phyloP scores from a whole-genome alignment of 2,888 invertebrate species.

The Altica lythri region DNA sequence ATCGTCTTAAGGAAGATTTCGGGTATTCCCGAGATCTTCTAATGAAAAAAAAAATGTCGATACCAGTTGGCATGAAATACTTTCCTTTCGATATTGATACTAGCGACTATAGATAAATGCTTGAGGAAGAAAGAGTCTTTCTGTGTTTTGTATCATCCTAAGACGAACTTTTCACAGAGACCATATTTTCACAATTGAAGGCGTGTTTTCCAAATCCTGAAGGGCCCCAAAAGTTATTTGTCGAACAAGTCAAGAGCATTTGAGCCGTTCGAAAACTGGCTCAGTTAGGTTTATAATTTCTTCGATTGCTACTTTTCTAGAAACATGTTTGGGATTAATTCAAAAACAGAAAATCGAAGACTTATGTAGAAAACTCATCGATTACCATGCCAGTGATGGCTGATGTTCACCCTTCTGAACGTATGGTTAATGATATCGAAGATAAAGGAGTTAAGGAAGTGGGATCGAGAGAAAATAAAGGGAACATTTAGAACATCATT shows the following conservation, averaged over 20 bases:
- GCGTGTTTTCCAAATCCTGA: background rate
- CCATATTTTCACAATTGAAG: background rate
- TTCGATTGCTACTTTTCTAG: constrained; percentile 15
- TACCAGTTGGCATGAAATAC: too few relatives aligned
- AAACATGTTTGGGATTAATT: background rate
- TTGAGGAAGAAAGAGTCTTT: constrained; percentile 3
- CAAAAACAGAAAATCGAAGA: background rate
- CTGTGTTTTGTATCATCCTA: constrained; percentile 4
- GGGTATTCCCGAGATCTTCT: too few relatives aligned
- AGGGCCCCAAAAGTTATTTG: constrained; percentile 5
- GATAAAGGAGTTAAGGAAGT: constrained; percentile 8
- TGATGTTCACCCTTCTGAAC: background rate
- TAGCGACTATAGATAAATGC: background rate
- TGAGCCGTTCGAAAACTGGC: background rate
- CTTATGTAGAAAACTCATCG: background rate
- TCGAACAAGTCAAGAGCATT: constrained; percentile 1
- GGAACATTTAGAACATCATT: too few relatives aligned
- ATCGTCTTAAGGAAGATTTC: too few relatives aligned
- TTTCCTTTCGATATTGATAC: too few relatives aligned
- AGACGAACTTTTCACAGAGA: constrained; percentile 9
- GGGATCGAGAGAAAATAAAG: background rate
- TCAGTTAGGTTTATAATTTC: background rate
- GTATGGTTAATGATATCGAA: constrained; percentile 7
- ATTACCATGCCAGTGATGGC: constrained; percentile 1
- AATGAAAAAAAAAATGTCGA: too few relatives aligned